Base-by-base conservation (phyloP, 2,113 vertebrate genomes). In the Cichladusa arquata region DNA sequence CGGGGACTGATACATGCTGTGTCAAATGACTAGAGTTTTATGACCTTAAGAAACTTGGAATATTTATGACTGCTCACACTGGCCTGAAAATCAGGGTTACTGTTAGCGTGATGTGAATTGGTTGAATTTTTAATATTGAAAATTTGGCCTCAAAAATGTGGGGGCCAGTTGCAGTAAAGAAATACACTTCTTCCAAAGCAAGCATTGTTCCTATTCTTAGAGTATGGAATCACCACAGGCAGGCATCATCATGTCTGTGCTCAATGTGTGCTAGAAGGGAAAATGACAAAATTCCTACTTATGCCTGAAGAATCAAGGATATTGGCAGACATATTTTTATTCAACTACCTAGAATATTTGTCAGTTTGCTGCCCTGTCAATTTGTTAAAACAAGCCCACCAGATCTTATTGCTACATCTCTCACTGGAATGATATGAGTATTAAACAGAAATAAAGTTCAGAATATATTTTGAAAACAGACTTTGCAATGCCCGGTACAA, bases 281-380 rank as follows among this genome's bases (percentile, higher is more conserved):
- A 90, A 91, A 69, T 9, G 0, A 24, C 36, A 45, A 19, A 60
- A 70, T 83, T 86, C 50, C 29, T 51, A 34, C 22, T n/a, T 20
- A 42, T 19, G 22, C 8, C 40, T 81, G 50, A 65, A 81, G 42
- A 89, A 69, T 5, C 14, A 56, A 84, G 12, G n/a, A 36, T 74
- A 45, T 16, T 6, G 19, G 20, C 12, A 81, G 18, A 29, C 22
- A 9, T 50, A 34, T 3, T 78, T 93, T 66, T 50, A 42, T 51
- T 85, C 76, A 73, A 12, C n/a, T 44, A 56, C 34, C 11, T 56
- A 67, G 23, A 44, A n/a, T 2, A 74, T 50, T 85, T 45, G 33
- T 50, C 33, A 17, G 19, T 58, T 93, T 0, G 0, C 8, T 74
- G 15, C 29, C 18, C 31, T 40, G 24, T 44, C 31, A 51, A 2